Percentiles rank a stretch among this genome's conserved stretches.
These are phyloP conservation scores for Delia radicum DNA, from an alignment of 1,140 invertebrate species.

Conservation along the genomic window DNA sequence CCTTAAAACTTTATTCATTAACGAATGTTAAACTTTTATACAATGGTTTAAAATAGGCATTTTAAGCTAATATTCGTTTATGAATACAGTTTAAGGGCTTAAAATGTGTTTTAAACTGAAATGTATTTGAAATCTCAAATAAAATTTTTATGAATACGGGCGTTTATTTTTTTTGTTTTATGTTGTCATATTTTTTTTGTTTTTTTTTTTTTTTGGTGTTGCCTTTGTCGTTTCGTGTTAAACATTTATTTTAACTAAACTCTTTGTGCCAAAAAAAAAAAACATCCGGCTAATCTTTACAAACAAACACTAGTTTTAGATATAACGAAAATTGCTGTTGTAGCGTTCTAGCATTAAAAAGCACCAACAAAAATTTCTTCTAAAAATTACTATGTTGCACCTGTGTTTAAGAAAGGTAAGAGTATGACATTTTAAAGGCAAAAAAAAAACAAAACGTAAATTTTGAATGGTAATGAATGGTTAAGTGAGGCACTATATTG, in stretches of 20 bases:
- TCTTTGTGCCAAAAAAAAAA: background rate
- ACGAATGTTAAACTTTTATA: no score
- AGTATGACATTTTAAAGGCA: no score
- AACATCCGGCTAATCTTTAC: background rate
- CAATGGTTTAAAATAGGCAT: no score
- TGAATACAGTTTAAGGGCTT: no score
- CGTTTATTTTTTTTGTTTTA: background rate
- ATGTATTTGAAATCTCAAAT: no score
- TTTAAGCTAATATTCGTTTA: no score
- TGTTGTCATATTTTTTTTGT: background rate
- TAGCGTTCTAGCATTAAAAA: background rate
- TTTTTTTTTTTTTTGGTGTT: background rate
- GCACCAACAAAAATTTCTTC: background rate
- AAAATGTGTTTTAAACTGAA: no score
- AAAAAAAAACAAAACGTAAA: no score
- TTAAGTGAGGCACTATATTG: no score
- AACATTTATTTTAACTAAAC: background rate
- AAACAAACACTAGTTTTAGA: background rate
- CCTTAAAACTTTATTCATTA: no score
- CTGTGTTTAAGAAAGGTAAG: background rate
- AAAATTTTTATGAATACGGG: no score
- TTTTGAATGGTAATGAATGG: no score
- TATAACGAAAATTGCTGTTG: background rate
- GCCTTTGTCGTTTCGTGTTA: background rate
- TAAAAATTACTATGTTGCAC: background rate